phyloP scores from a whole-genome alignment of 2,113 vertebrate species.

The Equus przewalskii region DNA sequence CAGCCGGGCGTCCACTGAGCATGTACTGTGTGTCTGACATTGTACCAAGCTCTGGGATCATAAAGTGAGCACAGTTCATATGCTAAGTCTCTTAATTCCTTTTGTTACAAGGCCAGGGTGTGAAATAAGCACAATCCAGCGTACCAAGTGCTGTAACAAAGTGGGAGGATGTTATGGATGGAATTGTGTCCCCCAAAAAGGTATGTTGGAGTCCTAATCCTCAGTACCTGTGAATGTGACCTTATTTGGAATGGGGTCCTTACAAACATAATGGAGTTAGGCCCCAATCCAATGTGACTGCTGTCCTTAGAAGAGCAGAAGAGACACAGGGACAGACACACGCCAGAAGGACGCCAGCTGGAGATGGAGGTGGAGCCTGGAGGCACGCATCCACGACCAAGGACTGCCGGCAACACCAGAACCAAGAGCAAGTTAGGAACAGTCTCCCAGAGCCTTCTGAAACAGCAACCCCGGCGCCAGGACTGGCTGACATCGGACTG shows the following conservation, averaged over 20 bases:
- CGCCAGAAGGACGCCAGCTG: not conserved
- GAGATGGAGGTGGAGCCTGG: not conserved
- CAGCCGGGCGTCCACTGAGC: not conserved
- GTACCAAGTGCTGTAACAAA: not conserved
- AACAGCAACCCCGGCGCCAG: not conserved
- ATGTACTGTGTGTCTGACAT: not conserved
- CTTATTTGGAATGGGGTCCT: not conserved
- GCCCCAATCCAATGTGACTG: not conserved
- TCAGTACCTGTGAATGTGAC: not conserved
- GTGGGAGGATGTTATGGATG: too few species aligned
- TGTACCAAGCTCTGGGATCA: not conserved
- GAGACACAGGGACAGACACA: not conserved
- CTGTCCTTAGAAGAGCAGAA: not conserved
- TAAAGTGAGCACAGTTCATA: not conserved
- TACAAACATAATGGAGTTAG: not conserved
- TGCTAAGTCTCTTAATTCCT: not conserved
- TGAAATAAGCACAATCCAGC: not conserved
- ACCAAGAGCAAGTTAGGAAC: not conserved
- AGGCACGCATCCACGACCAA: not conserved
- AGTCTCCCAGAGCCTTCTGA: not conserved
- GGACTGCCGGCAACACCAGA: not conserved
- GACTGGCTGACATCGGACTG: not conserved
- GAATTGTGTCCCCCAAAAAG: not conserved
- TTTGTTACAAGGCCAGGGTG: not conserved
- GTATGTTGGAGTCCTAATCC: not conserved